These are phyloP conservation scores for Pseudolaguvia tuberculata DNA, from an alignment of 2,113 vertebrate genomes.

Conservation along the genomic window DNA sequence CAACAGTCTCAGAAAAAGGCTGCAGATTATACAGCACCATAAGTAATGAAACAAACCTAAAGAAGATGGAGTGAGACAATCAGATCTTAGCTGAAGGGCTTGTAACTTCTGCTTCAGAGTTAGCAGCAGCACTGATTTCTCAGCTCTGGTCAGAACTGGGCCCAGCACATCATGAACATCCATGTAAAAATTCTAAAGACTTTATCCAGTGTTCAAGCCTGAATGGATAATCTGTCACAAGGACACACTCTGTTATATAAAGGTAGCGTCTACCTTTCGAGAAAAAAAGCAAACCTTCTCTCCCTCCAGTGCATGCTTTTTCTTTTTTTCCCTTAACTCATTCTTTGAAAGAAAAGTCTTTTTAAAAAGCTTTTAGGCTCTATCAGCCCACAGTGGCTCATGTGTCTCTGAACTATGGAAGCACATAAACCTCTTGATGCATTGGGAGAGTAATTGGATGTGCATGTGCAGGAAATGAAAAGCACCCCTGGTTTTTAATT, in stretches of 20 bases:
- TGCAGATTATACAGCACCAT: constrained; percentile 48
- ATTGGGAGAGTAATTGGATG: constrained; percentile 34
- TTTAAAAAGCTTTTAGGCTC: constrained; percentile 40
- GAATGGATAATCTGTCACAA: constrained; percentile 71
- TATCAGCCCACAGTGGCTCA: constrained; percentile 12
- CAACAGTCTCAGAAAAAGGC: constrained; percentile 35
- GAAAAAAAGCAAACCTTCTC: constrained; percentile 40
- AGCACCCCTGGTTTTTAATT: constrained; percentile 48
- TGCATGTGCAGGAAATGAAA: constrained; percentile 39
- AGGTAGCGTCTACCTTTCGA: constrained; percentile 51
- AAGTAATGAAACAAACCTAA: constrained; percentile 55
- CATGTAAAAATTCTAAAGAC: constrained; percentile 67
- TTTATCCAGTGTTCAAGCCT: constrained; percentile 64
- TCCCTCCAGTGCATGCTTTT: constrained; percentile 18
- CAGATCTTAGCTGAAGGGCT: constrained; percentile 39
- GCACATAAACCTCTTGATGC: constrained; percentile 26
- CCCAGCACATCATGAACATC: constrained; percentile 46
- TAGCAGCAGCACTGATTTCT: constrained; percentile 50
- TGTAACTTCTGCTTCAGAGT: constrained; percentile 17
- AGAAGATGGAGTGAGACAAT: constrained; percentile 25
- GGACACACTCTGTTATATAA: constrained; percentile 65
- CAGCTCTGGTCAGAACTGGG: constrained; percentile 46
- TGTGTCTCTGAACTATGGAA: constrained; percentile 26
- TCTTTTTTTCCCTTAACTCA: constrained; percentile 16
- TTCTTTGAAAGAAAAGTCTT: constrained; percentile 25